Evolutionary conservation across 2,888 invertebrate genomes (phyloP), one percentile per base, ranked within the genome.

Genomic region (Dolomedes plantarius): DNA sequence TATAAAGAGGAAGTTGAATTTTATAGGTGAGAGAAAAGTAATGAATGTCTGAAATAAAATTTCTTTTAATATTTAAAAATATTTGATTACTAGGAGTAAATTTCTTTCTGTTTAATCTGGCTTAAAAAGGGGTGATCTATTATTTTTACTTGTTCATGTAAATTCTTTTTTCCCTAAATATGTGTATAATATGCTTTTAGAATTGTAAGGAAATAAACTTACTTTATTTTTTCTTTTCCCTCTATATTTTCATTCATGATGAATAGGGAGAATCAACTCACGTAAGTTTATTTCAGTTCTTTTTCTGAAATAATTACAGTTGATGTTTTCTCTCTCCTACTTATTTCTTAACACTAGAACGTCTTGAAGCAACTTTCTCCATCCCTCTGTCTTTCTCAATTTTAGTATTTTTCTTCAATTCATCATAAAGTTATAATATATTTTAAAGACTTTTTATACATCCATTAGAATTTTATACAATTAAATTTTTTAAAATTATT

Each of bases 251-350:
- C 85, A 73, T 68, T 68, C 68, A 69, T 74, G 74, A 69, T 79
- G 86, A 75, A 86, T 86, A 86, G 86, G 64, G 86, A 86, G 79
- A 86, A 86, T 67, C 78, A 79, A 75, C 64, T 86, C 86, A 86
- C 79, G 86, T 86, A 86, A 86, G 86, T 86, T 78, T 73, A 78
- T 79, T 85, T 85, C 73, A 85, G 81, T 74, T 77, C 23, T 75
- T 68, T 77, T 83, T 68, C 83, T 72, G 56, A 74, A 74, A 69
- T 69, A 41, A 23, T 69, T 65, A 31, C 29, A 65, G 29, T 65
- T 65, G 3, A 23, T 65, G 11, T 23, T 56, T 56, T 56, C 56
- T 56, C 5, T 23, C 23, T 56, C 16, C n/a, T n/a, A n/a, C 56
- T 2, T 16, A 23, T 5, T 23, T 56, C 56, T 23, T 56, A 56